These are phyloP conservation scores for Teleogryllus oceanicus DNA, from an alignment of 2,888 invertebrate species.

Conservation along the genomic window DNA sequence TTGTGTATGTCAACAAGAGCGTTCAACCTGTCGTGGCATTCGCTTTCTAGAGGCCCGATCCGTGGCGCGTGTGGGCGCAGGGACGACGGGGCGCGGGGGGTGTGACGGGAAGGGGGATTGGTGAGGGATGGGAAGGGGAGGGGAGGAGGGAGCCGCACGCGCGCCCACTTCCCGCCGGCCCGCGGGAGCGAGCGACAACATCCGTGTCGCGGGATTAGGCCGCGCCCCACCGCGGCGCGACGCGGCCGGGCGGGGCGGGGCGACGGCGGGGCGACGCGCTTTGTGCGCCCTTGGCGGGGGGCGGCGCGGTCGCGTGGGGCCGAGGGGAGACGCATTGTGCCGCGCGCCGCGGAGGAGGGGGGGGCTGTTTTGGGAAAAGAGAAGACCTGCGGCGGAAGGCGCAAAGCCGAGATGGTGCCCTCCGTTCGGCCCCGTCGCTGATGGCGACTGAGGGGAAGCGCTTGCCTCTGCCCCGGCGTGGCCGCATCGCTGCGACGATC, in stretches of 20 bases:
- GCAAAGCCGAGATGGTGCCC: not conserved
- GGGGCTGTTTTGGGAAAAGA: not conserved
- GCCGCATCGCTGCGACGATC: too few species aligned
- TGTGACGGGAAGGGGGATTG: not conserved
- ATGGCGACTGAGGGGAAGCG: too few species aligned
- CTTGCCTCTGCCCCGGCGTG: too few species aligned
- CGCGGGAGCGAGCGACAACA: not conserved
- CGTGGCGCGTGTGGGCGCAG: too few species aligned
- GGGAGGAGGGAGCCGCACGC: not conserved
- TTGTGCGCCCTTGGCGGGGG: not conserved
- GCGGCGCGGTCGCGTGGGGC: not conserved
- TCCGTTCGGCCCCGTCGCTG: too few species aligned
- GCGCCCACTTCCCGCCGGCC: not conserved
- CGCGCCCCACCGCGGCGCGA: not conserved
- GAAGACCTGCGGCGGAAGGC: not conserved
- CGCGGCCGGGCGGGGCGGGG: not conserved
- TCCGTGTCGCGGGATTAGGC: not conserved
- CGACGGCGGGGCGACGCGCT: not conserved
- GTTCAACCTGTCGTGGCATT: too few species aligned
- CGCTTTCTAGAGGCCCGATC: too few species aligned
- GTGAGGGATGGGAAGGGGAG: not conserved
- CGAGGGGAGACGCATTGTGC: not conserved
- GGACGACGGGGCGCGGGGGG: too few species aligned
- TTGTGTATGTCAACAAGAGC: too few species aligned
- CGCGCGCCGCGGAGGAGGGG: not conserved